A percentile compares a stretch with the other conserved stretches of the same genome.
phyloP scores from a whole-genome alignment of 2,797 vertebrate species.

The Hydrocynus forskahlii region DNA sequence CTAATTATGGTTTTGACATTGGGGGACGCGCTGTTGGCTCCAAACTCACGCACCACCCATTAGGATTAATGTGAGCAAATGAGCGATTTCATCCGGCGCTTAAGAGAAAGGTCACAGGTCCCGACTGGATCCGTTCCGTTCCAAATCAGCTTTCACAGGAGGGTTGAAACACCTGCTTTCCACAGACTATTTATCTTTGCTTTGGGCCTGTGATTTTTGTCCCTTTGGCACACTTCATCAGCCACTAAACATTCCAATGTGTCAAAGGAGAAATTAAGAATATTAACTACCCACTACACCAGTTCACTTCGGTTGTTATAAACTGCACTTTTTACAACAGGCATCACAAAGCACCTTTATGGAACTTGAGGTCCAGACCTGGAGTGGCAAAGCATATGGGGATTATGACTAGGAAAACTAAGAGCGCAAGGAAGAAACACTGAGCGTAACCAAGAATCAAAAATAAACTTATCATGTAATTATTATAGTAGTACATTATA shows the following conservation, averaged over 20 bases:
- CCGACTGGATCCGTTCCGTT: not conserved
- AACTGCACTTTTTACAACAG: not conserved
- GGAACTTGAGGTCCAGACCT: no score
- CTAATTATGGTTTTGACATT: conserved; percentile 40
- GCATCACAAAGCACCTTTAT: not conserved
- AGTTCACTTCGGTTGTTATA: not conserved
- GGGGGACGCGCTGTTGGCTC: not conserved
- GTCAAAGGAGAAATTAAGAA: conserved; percentile 16
- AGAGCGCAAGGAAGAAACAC: no score
- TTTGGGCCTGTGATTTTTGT: not conserved
- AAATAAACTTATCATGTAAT: no score
- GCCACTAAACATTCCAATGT: not conserved
- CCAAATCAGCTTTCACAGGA: not conserved
- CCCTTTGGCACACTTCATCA: not conserved
- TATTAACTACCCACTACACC: not conserved
- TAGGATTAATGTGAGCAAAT: conserved; percentile 1
- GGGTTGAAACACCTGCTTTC: not conserved
- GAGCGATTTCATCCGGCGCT: not conserved
- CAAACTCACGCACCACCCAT: not conserved
- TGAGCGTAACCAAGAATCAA: no score
- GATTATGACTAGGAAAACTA: no score
- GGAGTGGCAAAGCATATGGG: not conserved
- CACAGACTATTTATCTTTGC: not conserved
- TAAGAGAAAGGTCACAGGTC: not conserved
- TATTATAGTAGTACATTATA: no score